Base-by-base conservation (phyloP, 2,888 invertebrate genomes). In the Troilus luridus region DNA sequence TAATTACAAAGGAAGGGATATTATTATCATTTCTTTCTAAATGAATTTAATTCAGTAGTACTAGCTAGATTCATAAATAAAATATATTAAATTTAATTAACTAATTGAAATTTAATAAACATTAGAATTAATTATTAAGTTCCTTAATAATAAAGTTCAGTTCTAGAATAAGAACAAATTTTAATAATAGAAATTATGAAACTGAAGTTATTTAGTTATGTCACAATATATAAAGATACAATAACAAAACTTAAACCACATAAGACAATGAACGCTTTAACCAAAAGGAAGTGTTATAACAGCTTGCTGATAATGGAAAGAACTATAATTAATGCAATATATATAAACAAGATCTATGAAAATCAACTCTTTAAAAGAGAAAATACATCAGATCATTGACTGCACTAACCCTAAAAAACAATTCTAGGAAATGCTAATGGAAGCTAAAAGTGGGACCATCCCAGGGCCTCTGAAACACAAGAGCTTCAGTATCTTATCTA, bases 401-500 rank as follows among this genome's bases (percentile, higher is more conserved):
- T 85, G 2, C 12, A 58, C 5, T 14, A 85, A 56, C 5, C 56
- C 56, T 85, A 14, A 56, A 54, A 85, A n/a, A 85, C 85, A 3
- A 56, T 85, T 85, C 85, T 85, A n/a, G 85, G 85, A 85, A 85
- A 85, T 85, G 85, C 56, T 85, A 85, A 85, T 85, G 85, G 85
- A 85, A 85, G 85, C 56, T 85, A 56, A 85, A 85, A 85, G 85
- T 56, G 58, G 85, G n/a, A 12, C 85, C 85, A 56, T 58, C 11
- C 17, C 56, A 41, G 24, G 14, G 41, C 72, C 72, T 41, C 72
- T 1, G 56, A 7, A 56, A 85, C 12, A 85, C 88, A 88, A 62
- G 88, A 41, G 88, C 60, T 7, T 56, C 8, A 27, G 59, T 27
- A 88, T 88, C 88, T 59, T 60, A 88, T 88, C 59, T 88, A 9